Percentiles rank a stretch among this genome's conserved stretches.
Conservation (phyloP, 2,113 vertebrate species). For the Hippocampus zosterae region DNA sequence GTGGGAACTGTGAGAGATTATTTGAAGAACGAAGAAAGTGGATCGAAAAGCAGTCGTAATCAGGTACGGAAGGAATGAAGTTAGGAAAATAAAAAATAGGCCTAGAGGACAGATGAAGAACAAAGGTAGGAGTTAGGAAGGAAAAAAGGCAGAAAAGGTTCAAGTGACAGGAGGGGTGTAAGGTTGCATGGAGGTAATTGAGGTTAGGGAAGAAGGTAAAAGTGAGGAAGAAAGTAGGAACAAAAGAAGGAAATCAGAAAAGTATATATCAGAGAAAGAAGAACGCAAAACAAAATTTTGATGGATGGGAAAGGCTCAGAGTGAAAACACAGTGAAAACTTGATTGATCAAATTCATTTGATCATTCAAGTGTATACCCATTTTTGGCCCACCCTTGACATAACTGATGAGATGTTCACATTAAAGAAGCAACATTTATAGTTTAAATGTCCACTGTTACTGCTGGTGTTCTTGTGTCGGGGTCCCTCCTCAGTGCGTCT, state of each 20-base stretch:
- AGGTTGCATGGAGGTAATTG: too few species aligned
- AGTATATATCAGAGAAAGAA: not conserved
- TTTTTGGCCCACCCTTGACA: constrained; percentile 5
- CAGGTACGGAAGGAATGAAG: too few species aligned
- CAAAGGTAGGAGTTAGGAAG: too few species aligned
- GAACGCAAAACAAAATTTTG: not conserved
- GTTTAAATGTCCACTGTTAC: constrained; percentile 27
- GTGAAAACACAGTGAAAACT: not conserved
- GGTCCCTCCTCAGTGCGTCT: constrained; percentile 59
- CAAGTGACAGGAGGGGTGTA: too few species aligned
- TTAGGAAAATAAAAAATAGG: too few species aligned
- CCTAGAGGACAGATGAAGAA: too few species aligned
- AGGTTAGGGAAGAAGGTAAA: too few species aligned
- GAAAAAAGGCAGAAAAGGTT: too few species aligned
- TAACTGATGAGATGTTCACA: constrained; percentile 20
- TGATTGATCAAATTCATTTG: too few species aligned
- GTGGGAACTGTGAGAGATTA: not conserved
- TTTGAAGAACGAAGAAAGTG: too few species aligned
- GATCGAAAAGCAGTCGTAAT: too few species aligned
- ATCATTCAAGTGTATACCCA: not conserved
- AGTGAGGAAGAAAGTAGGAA: not conserved
- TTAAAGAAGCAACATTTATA: constrained; percentile 45
- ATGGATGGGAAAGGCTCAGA: not conserved
- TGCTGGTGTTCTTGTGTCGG: not conserved
- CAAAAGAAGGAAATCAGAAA: not conserved